These are phyloP conservation scores for Elephas maximus DNA, from an alignment of 2,113 vertebrate species.

Conservation along the genomic window DNA sequence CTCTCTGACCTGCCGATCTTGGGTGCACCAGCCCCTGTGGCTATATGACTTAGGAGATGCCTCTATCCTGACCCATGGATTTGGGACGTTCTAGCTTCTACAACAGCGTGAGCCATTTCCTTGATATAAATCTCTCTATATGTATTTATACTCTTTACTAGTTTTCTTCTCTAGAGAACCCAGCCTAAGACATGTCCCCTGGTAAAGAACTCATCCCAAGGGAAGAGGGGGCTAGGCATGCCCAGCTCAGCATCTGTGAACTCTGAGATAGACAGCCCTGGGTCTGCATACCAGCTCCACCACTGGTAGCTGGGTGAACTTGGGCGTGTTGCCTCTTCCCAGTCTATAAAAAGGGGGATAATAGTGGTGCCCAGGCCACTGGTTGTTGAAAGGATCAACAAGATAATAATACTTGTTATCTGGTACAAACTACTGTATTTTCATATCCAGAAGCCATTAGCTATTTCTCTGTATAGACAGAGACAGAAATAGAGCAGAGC, in stretches of 20 bases:
- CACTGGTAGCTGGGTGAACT: not conserved
- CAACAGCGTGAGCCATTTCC: no score
- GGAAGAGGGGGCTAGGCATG: not conserved
- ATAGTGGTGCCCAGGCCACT: not conserved
- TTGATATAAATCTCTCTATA: no score
- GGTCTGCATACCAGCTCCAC: not conserved
- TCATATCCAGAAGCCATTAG: not conserved
- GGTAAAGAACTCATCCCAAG: not conserved
- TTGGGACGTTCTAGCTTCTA: no score
- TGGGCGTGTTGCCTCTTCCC: not conserved
- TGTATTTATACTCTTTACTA: no score
- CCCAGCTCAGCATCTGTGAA: not conserved
- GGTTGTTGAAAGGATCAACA: not conserved
- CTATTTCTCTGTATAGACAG: not conserved
- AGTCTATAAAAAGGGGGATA: not conserved
- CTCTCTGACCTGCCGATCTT: no score
- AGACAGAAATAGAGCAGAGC: not conserved
- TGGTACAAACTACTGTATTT: not conserved
- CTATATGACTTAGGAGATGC: no score
- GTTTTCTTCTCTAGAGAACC: no score
- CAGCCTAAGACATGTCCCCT: no score
- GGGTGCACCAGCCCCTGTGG: no score
- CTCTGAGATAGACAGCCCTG: not conserved
- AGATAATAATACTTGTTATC: not conserved
- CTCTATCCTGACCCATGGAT: no score